Conservation (phyloP, 2,888 invertebrate species). For the Serrognathus titanus region DNA sequence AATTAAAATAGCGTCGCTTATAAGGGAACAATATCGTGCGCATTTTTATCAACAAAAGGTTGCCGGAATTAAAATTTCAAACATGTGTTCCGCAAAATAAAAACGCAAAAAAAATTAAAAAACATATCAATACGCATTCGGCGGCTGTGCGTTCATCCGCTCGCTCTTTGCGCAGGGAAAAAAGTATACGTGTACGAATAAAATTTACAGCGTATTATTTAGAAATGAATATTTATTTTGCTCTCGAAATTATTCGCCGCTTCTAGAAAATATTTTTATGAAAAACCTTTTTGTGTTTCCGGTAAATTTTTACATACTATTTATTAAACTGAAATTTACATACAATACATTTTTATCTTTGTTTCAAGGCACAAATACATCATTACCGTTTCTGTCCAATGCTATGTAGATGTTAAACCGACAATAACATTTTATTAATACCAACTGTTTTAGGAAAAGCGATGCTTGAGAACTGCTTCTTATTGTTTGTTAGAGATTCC, state of each 20-base stretch:
- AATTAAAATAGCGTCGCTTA: constrained; percentile 16
- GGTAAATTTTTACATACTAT: no score
- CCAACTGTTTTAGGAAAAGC: no score
- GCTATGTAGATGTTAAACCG: no score
- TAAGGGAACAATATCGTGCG: constrained; percentile 16
- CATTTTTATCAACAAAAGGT: constrained; percentile 4
- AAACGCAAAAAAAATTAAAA: neutral
- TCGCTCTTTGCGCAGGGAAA: neutral
- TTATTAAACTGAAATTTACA: no score
- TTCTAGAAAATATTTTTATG: no score
- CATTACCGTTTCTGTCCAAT: no score
- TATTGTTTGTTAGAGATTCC: no score
- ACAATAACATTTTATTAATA: no score
- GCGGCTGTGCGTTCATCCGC: neutral
- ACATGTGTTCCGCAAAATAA: neutral
- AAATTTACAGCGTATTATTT: neutral
- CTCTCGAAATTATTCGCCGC: neutral
- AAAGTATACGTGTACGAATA: neutral
- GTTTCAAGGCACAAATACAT: no score
- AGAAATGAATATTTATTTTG: neutral
- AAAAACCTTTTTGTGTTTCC: no score
- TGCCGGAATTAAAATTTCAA: constrained; percentile 10
- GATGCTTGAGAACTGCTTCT: no score
- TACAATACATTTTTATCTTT: no score
- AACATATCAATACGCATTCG: neutral